Base-by-base conservation (phyloP, 2,113 vertebrate genomes). In the Bubo bubo region DNA sequence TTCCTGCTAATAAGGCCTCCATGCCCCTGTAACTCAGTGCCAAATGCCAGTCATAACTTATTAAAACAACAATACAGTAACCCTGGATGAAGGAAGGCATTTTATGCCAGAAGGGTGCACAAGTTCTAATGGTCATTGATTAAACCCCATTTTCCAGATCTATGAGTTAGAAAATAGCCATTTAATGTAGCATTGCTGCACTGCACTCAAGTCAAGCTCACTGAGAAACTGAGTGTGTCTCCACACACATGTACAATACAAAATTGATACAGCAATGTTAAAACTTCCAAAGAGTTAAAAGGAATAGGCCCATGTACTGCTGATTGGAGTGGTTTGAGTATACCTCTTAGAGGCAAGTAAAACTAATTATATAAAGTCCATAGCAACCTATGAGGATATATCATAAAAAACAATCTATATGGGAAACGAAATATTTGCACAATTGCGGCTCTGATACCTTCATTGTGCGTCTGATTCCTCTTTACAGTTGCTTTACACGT, bases 101-200 rank as follows among this genome's bases (percentile, higher is more conserved):
- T 97, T 96, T 96, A 74, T 96, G 70, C 75, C 70, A 95, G 91
- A 93, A 94, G 50, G 39, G 83, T 96, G 88, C 1, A 1, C 93
- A 97, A 86, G 95, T 84, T 97, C 94, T 96, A 94, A 95, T 96
- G 97, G 97, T 97, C 95, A 96, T 96, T 96, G 97, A 98, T 98
- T 98, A 97, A 97, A 97, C 77, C 68, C 96, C 88, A 93, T 98
- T 98, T 98, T 98, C 97, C 97, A 95, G 98, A 96, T 84, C 97
- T 91, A 0, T 97, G 98, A 96, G 90, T 97, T 98, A 97, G 97
- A 98, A 98, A 98, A 98, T 98, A 97, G 93, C 67, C 84, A 85
- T 95, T 97, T 97, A 97, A 96, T 97, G 95, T 95, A 90, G 88
- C 95, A 66, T 93, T 92, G 83, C 93, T 86, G 72, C 72, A 60